Conservation (phyloP, 92 coral and sea anemone species). For the Plumapathes pennacea region DNA sequence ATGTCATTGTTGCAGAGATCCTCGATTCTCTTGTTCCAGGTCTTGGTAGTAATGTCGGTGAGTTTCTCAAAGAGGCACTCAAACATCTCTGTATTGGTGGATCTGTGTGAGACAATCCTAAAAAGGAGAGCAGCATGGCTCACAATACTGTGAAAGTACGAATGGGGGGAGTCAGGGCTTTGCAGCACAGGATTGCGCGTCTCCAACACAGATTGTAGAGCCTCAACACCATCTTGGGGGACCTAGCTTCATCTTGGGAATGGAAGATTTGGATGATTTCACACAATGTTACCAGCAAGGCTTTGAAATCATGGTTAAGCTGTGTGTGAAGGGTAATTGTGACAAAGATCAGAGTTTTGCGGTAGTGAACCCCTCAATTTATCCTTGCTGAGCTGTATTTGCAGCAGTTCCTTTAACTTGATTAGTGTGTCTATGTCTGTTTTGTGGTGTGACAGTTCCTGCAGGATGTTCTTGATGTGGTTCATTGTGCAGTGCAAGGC, state of each 20-base stretch:
- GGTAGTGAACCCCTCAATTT: conserved; percentile 33
- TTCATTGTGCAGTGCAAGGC: conserved; percentile 44
- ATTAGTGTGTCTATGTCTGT: conserved; percentile 39
- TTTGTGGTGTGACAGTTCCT: conserved; percentile 43
- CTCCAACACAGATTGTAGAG: conserved; percentile 57
- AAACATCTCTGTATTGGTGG: conserved; percentile 40
- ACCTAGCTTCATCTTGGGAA: conserved; percentile 27
- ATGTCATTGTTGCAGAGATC: conserved; percentile 41
- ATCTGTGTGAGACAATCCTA: conserved; percentile 25
- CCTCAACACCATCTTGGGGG: conserved; percentile 44
- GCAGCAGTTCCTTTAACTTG: conserved; percentile 19
- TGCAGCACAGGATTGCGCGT: conserved; percentile 50
- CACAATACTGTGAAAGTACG: conserved; percentile 40
- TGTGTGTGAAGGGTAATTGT: conserved; percentile 36
- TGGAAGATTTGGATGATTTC: conserved; percentile 48
- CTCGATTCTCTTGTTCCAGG: conserved; percentile 44
- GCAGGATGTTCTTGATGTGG: conserved; percentile 33
- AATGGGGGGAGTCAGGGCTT: conserved; percentile 31
- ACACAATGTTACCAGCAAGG: conserved; percentile 40
- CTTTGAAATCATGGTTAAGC: conserved; percentile 13
- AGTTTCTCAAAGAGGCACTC: conserved; percentile 47
- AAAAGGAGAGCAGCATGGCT: conserved; percentile 17
- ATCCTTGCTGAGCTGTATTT: conserved; percentile 26
- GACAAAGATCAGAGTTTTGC: conserved; percentile 39
- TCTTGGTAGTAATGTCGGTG: conserved; percentile 36